Conservation (phyloP, 2,888 invertebrate species). For the Nemotelus pantherinus region DNA sequence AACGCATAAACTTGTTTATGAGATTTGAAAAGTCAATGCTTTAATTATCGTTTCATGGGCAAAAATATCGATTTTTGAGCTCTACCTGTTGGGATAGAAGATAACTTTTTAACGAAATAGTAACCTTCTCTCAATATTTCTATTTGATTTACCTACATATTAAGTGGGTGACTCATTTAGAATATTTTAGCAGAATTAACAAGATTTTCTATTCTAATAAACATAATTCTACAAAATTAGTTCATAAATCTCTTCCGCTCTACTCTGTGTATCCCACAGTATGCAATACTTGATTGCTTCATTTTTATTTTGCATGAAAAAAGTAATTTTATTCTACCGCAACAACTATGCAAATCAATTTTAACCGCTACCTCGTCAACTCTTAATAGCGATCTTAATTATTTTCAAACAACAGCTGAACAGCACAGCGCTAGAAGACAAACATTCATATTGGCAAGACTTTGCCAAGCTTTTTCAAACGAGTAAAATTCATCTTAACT, state of each 20-base stretch:
- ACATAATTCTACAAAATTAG: neutral
- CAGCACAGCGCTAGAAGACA: neutral
- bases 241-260: neutral
- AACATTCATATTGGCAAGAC: conserved; percentile 3
- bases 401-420: neutral
- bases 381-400: neutral
- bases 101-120: too few relatives aligned
- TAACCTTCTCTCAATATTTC: too few relatives aligned
- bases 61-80: too few relatives aligned
- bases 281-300: too few relatives aligned
- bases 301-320: too few relatives aligned
- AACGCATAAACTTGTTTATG: neutral
- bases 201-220: too few relatives aligned
- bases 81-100: too few relatives aligned
- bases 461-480: neutral
- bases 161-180: too few relatives aligned
- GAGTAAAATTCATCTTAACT: conserved; percentile 27
- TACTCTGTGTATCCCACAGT: too few relatives aligned
- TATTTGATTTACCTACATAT: too few relatives aligned
- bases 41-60: neutral
- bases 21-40: neutral
- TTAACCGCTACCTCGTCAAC: neutral
- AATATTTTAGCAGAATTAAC: too few relatives aligned
- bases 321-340: neutral
- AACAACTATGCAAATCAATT: conserved; percentile 10